Percentiles rank a stretch among this genome's conserved stretches.
These are phyloP conservation scores for Lomographa bimaculata DNA, from an alignment of 2,888 invertebrate genomes.

Conservation along the genomic window DNA sequence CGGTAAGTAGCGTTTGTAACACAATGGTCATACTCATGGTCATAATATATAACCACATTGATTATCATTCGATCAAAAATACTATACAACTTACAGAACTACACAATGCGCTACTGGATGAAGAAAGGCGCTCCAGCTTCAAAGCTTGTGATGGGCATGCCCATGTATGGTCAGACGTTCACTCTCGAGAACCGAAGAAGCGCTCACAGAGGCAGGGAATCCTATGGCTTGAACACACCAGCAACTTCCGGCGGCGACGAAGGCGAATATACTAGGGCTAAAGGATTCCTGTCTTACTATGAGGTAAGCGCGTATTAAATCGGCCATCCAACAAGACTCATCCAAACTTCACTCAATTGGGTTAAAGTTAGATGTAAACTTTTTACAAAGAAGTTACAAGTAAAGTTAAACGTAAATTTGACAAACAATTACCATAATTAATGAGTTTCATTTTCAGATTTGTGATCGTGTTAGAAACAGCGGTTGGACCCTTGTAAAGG, in stretches of 20 bases:
- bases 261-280: constrained; percentile 93
- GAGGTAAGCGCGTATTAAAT: constrained; percentile 85
- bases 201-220: constrained; percentile 61
- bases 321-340: no score
- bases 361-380: no score
- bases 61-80: no score
- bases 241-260: constrained; percentile 91
- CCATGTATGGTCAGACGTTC: constrained; percentile 94
- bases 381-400: no score
- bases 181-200: constrained; percentile 61
- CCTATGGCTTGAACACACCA: constrained; percentile 88
- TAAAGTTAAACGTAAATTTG: no score
- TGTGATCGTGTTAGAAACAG: constrained; percentile 91
- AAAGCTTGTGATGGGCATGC: constrained; percentile 95
- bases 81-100: constrained; percentile 83
- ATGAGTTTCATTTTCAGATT: constrained; percentile 78
- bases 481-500: constrained; percentile 92
- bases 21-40: not conserved
- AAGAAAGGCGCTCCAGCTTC: constrained; percentile 91
- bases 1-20: constrained; percentile 87
- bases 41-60: not conserved
- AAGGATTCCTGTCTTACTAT: constrained; percentile 94
- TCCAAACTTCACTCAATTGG: no score
- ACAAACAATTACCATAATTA: no score
- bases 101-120: constrained; percentile 95